Percentiles rank a stretch among this genome's conserved stretches.
Evolutionary conservation across 2,113 vertebrate species (phyloP).

Genomic region (Falco punctatus): DNA sequence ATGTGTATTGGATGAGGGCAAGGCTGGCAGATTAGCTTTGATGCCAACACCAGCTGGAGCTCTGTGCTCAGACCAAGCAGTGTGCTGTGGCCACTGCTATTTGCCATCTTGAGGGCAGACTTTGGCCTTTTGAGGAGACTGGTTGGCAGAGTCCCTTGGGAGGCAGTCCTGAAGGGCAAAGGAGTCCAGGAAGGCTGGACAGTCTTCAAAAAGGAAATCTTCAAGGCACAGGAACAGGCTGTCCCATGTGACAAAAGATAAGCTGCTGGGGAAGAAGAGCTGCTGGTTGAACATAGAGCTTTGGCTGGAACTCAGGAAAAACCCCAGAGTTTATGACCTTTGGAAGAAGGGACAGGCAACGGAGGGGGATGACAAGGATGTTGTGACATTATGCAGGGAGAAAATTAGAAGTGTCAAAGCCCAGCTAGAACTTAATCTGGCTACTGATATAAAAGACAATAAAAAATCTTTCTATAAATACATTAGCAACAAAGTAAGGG

Average conservation of each 20-base stretch:
- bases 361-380: too few relatives aligned
- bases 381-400: too few relatives aligned
- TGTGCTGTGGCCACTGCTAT: background rate
- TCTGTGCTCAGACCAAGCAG: background rate
- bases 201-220: too few relatives aligned
- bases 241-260: background rate
- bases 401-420: too few relatives aligned
- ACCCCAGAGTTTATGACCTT: background rate
- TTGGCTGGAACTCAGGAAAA: background rate
- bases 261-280: background rate
- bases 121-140: background rate
- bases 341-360: background rate
- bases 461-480: too few relatives aligned
- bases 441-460: too few relatives aligned
- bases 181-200: background rate
- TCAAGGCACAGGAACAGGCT: too few relatives aligned
- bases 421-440: too few relatives aligned
- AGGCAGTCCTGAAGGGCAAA: background rate
- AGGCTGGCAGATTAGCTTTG: background rate
- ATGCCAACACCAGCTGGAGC: background rate
- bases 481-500: too few relatives aligned
- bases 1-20: rapidly evolving
- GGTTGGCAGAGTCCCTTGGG: background rate
- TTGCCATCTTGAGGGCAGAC: background rate
- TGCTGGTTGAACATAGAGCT: background rate